Evolutionary conservation across 2,113 vertebrate species (phyloP), one percentile per base, ranked within the genome.

Genomic region (Rhinogobius similis): DNA sequence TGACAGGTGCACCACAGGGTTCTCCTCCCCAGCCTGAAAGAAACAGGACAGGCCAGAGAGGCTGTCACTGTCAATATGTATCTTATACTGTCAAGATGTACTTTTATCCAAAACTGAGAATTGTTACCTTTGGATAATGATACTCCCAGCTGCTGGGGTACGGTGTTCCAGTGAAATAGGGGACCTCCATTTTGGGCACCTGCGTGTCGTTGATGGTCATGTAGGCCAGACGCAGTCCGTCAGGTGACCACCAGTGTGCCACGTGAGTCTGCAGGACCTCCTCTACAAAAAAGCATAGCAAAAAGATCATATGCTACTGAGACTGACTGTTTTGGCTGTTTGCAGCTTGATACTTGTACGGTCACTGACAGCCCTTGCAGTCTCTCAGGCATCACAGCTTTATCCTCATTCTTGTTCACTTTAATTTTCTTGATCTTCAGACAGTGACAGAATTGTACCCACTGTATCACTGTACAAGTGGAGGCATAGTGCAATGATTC

Each of bases 191-290:
- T 68, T 89, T 88, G 1, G 96, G 97, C 38, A 99, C 97, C 68
- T 94, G 93, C 2, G 95, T 95, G 85, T 97, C 96, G 1, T 99
- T 95, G 85, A 99, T 96, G 76, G 95, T 98, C 88, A 95, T 93
- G 20, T 98, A 98, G n/a, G 96, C 97, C 59, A 99, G 85, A 67
- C 97, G 93, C 6, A 95, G 95, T 16, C 97, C 97, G 14, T 98
- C 96, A 0, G 97, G 96, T 72, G 97, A 98, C 97, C 97, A 99
- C 97, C 97, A 99, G 77, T 99, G 97, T 13, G 96, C 95, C 13
- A 96, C 90, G 58, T 98, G 92, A 53, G 90, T 96, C 92, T 96
- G 96, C 77, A 99, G 85, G 65, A 98, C 95, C 91, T 99, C 97
- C 90, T 99, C 97, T 99, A 87, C 23, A 76, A 73, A 65, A 24